These are phyloP conservation scores for Osmerus mordax DNA, from an alignment of 2,113 vertebrate genomes.

Conservation along the genomic window DNA sequence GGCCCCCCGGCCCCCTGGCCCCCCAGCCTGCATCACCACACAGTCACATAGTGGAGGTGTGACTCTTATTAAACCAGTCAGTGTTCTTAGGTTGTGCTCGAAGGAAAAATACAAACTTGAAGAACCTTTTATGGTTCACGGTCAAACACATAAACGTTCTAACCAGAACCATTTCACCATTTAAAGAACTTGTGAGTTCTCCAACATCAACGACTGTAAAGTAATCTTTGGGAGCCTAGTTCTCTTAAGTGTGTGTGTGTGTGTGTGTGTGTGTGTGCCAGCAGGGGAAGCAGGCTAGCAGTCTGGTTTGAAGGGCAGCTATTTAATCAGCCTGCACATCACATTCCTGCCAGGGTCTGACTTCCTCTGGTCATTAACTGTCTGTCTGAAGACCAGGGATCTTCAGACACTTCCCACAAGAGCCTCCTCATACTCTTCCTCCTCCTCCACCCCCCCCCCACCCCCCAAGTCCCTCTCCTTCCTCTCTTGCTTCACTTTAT, in stretches of 20 bases:
- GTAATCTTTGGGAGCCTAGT: not conserved
- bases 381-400: constrained; percentile 24
- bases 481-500: not conserved
- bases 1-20: constrained; percentile 3
- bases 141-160: too few relatives aligned
- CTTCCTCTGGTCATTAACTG: constrained; percentile 46
- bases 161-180: too few relatives aligned
- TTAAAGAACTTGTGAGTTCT: too few relatives aligned
- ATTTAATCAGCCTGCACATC: constrained; percentile 50
- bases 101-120: too few relatives aligned
- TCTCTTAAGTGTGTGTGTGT: not conserved
- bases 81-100: too few relatives aligned
- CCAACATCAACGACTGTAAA: too few relatives aligned
- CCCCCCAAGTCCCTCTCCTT: constrained; percentile 4
- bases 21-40: not conserved
- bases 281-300: constrained; percentile 3
- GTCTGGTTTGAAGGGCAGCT: constrained; percentile 24
- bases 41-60: not conserved
- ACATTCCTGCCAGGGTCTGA: constrained; percentile 46
- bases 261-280: too few relatives aligned
- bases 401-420: constrained; percentile 27
- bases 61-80: not conserved
- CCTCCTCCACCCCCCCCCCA: not conserved
- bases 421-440: not conserved
- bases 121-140: too few relatives aligned